Base-by-base conservation (phyloP, 2,113 vertebrate genomes). In the Jacana jacana region DNA sequence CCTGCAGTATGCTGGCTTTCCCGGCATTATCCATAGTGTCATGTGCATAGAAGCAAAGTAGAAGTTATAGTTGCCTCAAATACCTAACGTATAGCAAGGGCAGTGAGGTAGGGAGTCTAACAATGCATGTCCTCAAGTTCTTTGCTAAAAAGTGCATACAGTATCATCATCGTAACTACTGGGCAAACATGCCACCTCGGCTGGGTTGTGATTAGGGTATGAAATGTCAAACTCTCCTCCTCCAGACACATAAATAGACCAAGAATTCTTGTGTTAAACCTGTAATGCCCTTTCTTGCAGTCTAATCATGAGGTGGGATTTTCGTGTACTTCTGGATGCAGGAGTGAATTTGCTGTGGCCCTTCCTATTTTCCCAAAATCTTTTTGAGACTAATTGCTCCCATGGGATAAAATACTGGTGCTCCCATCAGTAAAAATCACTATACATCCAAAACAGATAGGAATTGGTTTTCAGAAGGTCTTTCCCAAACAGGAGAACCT, bases 91-190 rank as follows among this genome's bases (percentile, higher is more conserved):
- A 2, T 25, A 48, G 9, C 7, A 9, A 77, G 13, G 46, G 13
- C 4, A 7, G 19, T 4, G 22, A 16, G 71, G 33, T 31, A 48
- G 33, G 22, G 39, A 86, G 11, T 17, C 80, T 39, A 72, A 55
- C 35, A 66, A 19, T 15, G 17, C 51, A 24, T 0, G 0, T 48
- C 57, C 13, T 70, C 49, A n/a, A 4, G 1, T 76, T 17, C 12
- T 95, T 75, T 57, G 40, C 54, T 52, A 44, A 2, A 13, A 51
- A 35, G 17, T 11, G 11, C 12, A 14, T 11, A 6, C 1, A 0
- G 22, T 46, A 7, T 57, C 17, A 4, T 79, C 46, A 17, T 17
- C 39, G 11, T 19, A 49, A 89, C 17, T 33, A 9, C 22, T 44
- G 46, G 44, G 63, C 70, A 76, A 84, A 44, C 10, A 10, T 27